A percentile compares a stretch with the other conserved stretches of the same genome.
Conservation (phyloP, 2,113 vertebrate species). For the Struthidea cinerea region DNA sequence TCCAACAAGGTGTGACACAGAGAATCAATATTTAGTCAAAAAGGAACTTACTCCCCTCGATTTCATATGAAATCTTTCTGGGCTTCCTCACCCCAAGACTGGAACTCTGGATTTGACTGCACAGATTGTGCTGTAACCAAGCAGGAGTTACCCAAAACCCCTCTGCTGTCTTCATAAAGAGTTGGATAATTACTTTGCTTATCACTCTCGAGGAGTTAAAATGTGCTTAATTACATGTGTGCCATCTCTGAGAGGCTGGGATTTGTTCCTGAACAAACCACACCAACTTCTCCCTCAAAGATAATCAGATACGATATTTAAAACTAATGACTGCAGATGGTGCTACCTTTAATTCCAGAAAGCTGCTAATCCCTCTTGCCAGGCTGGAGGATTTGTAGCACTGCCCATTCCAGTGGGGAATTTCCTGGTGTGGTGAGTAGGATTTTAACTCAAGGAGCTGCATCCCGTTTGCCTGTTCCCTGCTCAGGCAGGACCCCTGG, state of each 20-base stretch:
- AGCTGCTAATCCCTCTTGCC: not conserved
- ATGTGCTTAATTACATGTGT: not conserved
- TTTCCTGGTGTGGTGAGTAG: not conserved
- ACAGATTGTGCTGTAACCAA: not conserved
- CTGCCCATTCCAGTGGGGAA: not conserved
- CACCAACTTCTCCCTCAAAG: not conserved
- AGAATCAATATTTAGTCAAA: not conserved
- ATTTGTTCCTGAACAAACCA: not conserved
- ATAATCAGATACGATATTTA: not conserved
- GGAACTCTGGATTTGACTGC: not conserved
- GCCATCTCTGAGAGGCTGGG: not conserved
- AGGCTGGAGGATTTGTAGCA: not conserved
- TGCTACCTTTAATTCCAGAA: not conserved
- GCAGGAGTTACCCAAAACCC: not conserved
- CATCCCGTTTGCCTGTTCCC: not conserved
- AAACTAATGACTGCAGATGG: not conserved
- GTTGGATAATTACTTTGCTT: not conserved
- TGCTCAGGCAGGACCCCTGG: not conserved
- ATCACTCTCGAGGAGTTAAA: not conserved
- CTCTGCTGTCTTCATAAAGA: not conserved
- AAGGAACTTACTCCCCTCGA: not conserved
- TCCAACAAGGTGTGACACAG: not conserved
- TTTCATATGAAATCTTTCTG: not conserved
- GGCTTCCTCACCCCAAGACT: not conserved
- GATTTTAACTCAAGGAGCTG: not conserved